Base-by-base conservation (phyloP, 92 coral and sea anemone species). In the Zoanthus gigantus region DNA sequence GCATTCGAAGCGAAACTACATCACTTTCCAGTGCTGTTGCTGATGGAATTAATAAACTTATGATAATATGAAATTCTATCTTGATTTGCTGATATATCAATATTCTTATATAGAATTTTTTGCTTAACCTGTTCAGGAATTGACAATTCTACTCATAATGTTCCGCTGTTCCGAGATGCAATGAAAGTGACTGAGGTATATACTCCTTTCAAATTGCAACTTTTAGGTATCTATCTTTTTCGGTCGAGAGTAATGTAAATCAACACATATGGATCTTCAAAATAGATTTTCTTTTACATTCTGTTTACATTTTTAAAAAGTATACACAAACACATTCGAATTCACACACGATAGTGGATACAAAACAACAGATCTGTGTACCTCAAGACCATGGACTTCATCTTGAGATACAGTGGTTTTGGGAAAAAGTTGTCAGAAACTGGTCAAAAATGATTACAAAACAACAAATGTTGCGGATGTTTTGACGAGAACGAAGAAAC, bases 191-290 rank as follows among this genome's bases (percentile, higher is more conserved):
- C 13, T 29, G 74, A 69, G 30, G 74, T 69, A 44, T 69, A 1
- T 5, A 28, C 16, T 16, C 30, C 28, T 9, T 29, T 29, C 45
- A 29, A 69, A 54, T 7, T 54, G 12, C 45, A 69, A 37, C 18
- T 68, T 68, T 68, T 68, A 68, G n/a, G 73, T 17, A 68, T 68
- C 73, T 68, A 11, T 68, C 73, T 68, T 68, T 68, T 68, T 7
- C 73, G 28, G 73, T 17, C 73, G 45, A 69, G 30, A 44, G 3
- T 29, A 69, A 69, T 69, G 23, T 9, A 29, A 11, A 28, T 69
- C 46, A 23, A 69, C 44, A 69, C 74, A 69, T 69, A 29, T 69
- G 74, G 23, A 69, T 69, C 23, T 69, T 18, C 74, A 69, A 69
- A 69, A 69, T 6, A 69, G 13, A 18, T 69, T 44, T 2, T 29